Conservation (phyloP, 2,113 vertebrate species). For the Genyomyrus donnyi region DNA sequence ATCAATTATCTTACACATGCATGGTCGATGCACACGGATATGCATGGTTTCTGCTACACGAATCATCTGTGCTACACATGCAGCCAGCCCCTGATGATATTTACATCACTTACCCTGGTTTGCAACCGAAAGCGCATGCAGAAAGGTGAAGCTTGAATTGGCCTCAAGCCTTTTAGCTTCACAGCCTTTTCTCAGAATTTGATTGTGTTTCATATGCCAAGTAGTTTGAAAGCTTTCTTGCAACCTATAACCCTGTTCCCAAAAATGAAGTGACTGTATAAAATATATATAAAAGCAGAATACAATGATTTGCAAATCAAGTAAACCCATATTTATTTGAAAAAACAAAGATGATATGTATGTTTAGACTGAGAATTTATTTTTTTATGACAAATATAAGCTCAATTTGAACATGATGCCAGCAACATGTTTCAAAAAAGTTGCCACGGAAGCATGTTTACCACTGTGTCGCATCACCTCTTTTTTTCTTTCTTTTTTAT, state of each 20-base stretch:
- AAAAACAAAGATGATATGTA: background rate
- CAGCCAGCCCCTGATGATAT: background rate
- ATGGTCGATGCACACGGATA: background rate
- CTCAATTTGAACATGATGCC: background rate
- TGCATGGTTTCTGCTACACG: background rate
- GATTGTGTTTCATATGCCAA: background rate
- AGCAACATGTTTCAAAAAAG: background rate
- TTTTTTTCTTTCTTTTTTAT: background rate
- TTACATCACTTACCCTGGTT: background rate
- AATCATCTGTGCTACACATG: background rate
- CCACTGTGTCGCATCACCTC: background rate
- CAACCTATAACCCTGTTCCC: background rate
- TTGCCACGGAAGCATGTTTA: background rate
- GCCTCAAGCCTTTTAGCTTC: background rate
- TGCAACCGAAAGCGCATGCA: background rate
- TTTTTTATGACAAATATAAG: background rate
- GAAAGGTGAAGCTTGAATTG: background rate
- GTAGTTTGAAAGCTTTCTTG: background rate
- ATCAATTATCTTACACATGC: background rate
- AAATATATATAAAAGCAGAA: background rate
- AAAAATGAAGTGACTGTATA: background rate
- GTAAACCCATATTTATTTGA: background rate
- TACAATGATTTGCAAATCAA: background rate
- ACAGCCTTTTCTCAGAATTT: background rate
- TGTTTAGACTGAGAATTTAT: background rate